Base-by-base conservation (phyloP, 2,888 invertebrate species). In the Aethes cnicana region DNA sequence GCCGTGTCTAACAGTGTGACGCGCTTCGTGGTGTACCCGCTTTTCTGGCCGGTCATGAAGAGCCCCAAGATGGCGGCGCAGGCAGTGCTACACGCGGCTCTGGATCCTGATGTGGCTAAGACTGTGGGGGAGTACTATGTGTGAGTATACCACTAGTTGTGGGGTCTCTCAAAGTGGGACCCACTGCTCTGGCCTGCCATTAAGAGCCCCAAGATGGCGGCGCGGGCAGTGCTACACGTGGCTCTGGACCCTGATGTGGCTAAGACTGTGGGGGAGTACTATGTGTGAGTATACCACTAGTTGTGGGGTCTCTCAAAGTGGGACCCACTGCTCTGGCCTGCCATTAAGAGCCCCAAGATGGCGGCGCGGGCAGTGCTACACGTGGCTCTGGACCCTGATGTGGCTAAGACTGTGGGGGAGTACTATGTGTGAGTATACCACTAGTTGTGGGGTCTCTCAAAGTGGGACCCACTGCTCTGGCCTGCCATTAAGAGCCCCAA, bases 41-140 rank as follows among this genome's bases (percentile, higher is more conserved):
- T 96, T 37, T 81, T 93, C 61, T 95, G 94, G 93, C 91, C 94
- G 8, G 91, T 96, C 69, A 91, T 95, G 70, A 96, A 95, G 85
- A 87, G 89, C 26, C 84, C 95, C 8, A 84, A 77, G 44, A 93
- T 93, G 69, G 92, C 84, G 12, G 93, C 95, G 0, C 95, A 95
- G 77, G 91, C 92, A 1, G 73, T 93, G 4, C 58, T 96, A 17
- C 93, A 93, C 74, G 92, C 92, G 2, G 94, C 95, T 0, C 74
- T 96, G 2, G 93, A 94, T 59, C 92, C 94, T 0, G 80, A 77
- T 9, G 69, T 95, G 12, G 85, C 90, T 16, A 85, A 90, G 26
- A 88, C 91, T 23, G 85, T 92, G 1, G 96, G 96, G 5, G 92
- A 93, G 74, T 95, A 94, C 74, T 94, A 93, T 65, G 91, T 92